Evolutionary conservation across 2,888 invertebrate species (phyloP).

Genomic region (Xiphydria camelus): DNA sequence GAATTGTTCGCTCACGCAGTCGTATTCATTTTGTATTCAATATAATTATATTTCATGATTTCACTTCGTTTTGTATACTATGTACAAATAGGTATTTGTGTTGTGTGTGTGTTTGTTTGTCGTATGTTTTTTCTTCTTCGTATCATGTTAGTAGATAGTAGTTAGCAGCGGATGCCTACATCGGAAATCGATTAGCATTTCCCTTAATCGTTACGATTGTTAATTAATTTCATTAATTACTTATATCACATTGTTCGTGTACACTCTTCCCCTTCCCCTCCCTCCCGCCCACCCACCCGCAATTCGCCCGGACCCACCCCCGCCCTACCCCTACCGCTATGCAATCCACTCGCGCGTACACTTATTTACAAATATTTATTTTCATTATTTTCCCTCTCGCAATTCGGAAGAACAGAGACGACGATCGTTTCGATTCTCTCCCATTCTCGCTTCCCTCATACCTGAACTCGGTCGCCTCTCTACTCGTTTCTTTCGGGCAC

Average conservation of each 20-base stretch:
- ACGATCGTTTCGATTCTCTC: background rate
- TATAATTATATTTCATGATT: slow-evolving; percentile 39
- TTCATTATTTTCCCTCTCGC: slow-evolving; percentile 7
- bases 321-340: background rate
- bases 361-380: slow-evolving; percentile 4
- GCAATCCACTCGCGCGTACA: background rate
- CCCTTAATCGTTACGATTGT: slow-evolving; percentile 48
- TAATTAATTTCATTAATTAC: slow-evolving; percentile 54
- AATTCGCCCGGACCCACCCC: background rate
- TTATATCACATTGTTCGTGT: slow-evolving; percentile 58
- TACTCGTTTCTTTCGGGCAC: too few relatives aligned
- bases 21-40: slow-evolving; percentile 30
- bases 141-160: slow-evolving; percentile 46
- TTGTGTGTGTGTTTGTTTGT: slow-evolving; percentile 20
- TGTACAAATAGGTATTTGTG: slow-evolving; percentile 47
- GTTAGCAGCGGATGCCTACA: slow-evolving; percentile 48
- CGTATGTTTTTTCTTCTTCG: slow-evolving; percentile 29
- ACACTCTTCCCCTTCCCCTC: slow-evolving; percentile 26
- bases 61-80: slow-evolving; percentile 44
- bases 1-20: slow-evolving; percentile 27
- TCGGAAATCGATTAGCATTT: slow-evolving; percentile 44
- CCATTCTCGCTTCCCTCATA: background rate
- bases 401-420: too few relatives aligned
- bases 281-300: slow-evolving; percentile 1
- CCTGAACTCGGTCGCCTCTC: too few relatives aligned